Base-by-base conservation (phyloP, 2,113 vertebrate species). In the Crotalus horridus region DNA sequence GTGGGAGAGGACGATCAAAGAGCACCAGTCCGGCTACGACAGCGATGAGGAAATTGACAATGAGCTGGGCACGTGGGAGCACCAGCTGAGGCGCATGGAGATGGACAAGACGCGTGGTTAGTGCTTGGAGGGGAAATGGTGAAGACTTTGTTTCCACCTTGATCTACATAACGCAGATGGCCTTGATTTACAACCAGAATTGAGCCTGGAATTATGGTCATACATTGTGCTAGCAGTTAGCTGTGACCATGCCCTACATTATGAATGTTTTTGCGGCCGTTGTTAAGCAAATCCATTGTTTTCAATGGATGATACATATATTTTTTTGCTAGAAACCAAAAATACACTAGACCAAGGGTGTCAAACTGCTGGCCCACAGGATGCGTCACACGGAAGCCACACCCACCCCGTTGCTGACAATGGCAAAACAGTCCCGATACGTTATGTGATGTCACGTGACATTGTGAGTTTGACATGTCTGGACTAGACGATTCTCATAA, bases 61-160 rank as follows among this genome's bases (percentile, higher is more conserved):
- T 0, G 96, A 98, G 58, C 97, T 97, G 4, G 99, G 99, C 0
- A 99, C 99, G 4, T 99, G 99, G 99, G 99, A 99, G 93, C 99
- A 99, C 95, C 98, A 98, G n/a, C 98, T 99, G 2, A 96, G 99
- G 11, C 97, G 98, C 94, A 99, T 99, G 99, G 99, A 99, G 97
- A 99, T 99, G 99, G 99, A 99, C 95, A 99, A 99, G 95, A 99
- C 99, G 0, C 97, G 99, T 9, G 98, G 99, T 99, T 81, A 43
- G 74, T 81, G 7, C 33, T 81, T 43, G 21, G 64, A 20, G n/a
- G 15, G n/a, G 33, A 39, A 15, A 39, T 2, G 0, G 69, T 33
- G 15, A 81, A 39, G 69, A 39, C 69, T 81, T 81, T 0, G 6
- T 39, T 6, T 21, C 69, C 6, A 21, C 33, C 69, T 20, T 39